phyloP scores from a whole-genome alignment of 2,113 vertebrate species.

The Thermophis baileyi region DNA sequence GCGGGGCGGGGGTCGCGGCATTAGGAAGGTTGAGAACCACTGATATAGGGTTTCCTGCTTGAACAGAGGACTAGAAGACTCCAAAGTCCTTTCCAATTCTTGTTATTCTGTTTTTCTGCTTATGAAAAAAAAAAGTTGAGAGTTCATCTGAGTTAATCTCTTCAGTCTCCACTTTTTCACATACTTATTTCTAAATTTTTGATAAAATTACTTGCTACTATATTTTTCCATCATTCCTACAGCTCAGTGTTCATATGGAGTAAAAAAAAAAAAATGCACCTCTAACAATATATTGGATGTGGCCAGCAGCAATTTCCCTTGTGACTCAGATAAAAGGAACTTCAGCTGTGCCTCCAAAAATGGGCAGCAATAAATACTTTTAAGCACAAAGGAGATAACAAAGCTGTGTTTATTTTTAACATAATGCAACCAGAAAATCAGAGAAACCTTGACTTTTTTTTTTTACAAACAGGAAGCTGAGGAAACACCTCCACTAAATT shows the following conservation, averaged over 20 bases:
- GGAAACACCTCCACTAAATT: background rate
- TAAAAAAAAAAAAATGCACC: background rate
- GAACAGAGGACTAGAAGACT: no score
- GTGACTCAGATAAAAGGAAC: slow-evolving; percentile 14
- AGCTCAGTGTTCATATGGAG: background rate
- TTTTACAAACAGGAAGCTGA: slow-evolving; percentile 14
- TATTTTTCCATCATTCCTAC: background rate
- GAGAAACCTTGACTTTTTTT: background rate
- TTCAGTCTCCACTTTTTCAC: background rate
- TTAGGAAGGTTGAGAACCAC: no score
- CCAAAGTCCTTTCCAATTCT: background rate
- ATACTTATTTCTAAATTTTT: background rate
- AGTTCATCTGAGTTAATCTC: background rate
- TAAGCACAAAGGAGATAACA: slow-evolving; percentile 1
- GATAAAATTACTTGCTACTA: background rate
- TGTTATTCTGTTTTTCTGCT: background rate
- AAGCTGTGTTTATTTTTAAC: slow-evolving; percentile 22
- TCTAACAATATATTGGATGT: background rate
- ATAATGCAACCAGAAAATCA: background rate
- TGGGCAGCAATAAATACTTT: slow-evolving; percentile 15
- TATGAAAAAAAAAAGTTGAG: background rate
- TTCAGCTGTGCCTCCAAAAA: background rate
- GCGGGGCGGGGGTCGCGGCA: no score
- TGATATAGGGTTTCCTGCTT: no score
- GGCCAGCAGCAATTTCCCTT: background rate